A percentile compares a stretch with the other conserved stretches of the same genome.
Conservation (phyloP, 2,113 vertebrate genomes). For the Lontra canadensis region DNA sequence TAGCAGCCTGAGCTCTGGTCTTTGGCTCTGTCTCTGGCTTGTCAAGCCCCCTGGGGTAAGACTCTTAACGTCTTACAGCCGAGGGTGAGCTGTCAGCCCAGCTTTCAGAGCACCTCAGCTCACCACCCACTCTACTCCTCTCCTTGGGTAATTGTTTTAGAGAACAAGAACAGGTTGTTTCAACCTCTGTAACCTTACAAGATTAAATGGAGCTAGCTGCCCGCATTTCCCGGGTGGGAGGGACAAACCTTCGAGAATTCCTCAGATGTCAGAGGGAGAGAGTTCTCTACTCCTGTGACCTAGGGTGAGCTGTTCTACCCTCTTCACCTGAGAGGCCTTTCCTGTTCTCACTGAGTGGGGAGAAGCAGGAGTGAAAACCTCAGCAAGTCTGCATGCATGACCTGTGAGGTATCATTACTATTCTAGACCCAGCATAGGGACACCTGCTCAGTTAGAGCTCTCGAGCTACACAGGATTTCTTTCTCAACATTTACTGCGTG, state of each 20-base stretch:
- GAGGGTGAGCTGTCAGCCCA: conserved; percentile 55
- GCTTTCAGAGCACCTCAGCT: conserved; percentile 52
- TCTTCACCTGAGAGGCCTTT: neutral
- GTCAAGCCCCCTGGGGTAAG: conserved; percentile 1
- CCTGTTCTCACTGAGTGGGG: neutral
- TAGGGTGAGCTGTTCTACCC: neutral
- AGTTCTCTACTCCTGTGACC: neutral
- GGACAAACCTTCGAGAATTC: neutral
- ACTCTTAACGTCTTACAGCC: conserved; percentile 42
- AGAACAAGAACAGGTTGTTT: conserved; percentile 54
- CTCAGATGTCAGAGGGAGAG: neutral
- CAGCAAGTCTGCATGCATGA: neutral
- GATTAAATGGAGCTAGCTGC: conserved; percentile 18
- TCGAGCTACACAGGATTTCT: neutral
- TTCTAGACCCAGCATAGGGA: neutral
- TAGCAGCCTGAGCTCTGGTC: conserved; percentile 16
- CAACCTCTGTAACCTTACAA: conserved; percentile 48
- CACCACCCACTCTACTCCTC: conserved; percentile 57
- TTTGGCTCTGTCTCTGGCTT: conserved; percentile 42
- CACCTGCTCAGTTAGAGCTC: neutral
- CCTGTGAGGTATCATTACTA: neutral
- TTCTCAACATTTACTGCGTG: neutral
- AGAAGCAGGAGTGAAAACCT: neutral
- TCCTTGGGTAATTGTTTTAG: conserved; percentile 3
- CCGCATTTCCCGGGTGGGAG: neutral